Evolutionary conservation across 2,888 invertebrate species (phyloP), one percentile per base, ranked within the genome.

Genomic region (Notocelia uddmanniana): DNA sequence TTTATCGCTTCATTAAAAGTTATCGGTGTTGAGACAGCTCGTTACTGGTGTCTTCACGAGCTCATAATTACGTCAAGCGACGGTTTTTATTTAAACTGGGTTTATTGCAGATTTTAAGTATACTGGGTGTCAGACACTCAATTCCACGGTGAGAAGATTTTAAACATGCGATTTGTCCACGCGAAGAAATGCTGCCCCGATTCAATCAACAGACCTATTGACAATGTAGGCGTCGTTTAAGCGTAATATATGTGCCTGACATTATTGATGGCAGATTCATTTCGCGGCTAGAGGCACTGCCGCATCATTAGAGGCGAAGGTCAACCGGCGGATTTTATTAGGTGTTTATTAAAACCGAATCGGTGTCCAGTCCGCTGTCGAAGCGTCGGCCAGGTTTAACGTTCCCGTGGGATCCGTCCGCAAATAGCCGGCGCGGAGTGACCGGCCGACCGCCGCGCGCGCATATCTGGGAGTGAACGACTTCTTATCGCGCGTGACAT

Each of bases 401-500:
- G 84, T 75, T 83, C 83, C 80, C 76, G 79, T 83, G 59, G 83
- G 83, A 88, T 89, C 88, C 86, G 86, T 87, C 89, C 87, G 79
- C 82, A 89, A 90, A 91, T 91, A 90, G 85, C 50, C 63, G 55
- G 26, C 63, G 73, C 72, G 79, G 78, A 77, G 77, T n/a, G 45
- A n/a, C 45, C n/a, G 45, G 8, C 8, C 72, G 55, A 79, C 78
- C 72, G 73, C 75, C 76, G 73, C 74, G 76, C 70, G 76, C 77
- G 74, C 73, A 83, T 79, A 77, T 89, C 88, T 86, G 85, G 82
- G 81, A 86, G 89, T 90, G 90, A 91, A 91, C 90, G 91, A 91
- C 91, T 86, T 82, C 84, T 91, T 91, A 91, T 91, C 90, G 83
- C 82, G 69, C 75, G 83, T 89, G 89, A 89, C 87, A 89, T 88